phyloP scores from a whole-genome alignment of 2,888 invertebrate species.

The Melolontha melolontha region DNA sequence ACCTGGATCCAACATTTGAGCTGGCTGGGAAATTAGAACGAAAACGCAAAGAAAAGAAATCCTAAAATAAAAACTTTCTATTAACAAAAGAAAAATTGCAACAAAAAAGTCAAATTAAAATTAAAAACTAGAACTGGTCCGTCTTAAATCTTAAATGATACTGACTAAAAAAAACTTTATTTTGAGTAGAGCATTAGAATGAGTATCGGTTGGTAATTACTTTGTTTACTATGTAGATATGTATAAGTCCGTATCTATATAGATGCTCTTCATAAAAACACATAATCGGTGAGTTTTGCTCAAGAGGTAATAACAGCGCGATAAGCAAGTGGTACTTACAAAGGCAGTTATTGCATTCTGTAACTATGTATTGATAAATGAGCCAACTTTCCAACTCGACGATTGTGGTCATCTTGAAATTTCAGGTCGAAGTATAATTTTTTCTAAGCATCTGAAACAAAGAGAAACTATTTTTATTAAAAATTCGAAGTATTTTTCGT shows the following conservation, averaged over 20 bases:
- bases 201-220: constrained; percentile 19
- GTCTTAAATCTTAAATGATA: not conserved
- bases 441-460: constrained; percentile 35
- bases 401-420: constrained; percentile 65
- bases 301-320: constrained; percentile 10
- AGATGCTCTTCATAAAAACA: not conserved
- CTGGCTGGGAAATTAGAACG: constrained; percentile 48
- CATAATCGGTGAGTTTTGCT: not conserved
- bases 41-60: constrained; percentile 58
- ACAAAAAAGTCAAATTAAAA: constrained; percentile 31
- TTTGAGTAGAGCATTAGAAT: constrained; percentile 1
- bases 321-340: constrained; percentile 68
- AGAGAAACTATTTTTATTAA: constrained; percentile 4
- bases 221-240: not conserved
- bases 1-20: constrained; percentile 70
- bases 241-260: not conserved
- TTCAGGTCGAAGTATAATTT: constrained; percentile 39
- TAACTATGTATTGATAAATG: constrained; percentile 76
- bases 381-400: constrained; percentile 78
- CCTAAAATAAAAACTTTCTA: constrained; percentile 51
- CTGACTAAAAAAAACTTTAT: constrained; percentile 1
- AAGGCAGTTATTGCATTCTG: constrained; percentile 75
- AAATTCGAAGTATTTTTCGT: not conserved
- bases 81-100: constrained; percentile 37
- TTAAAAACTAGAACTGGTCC: not conserved